Base-by-base conservation (phyloP, 2,113 vertebrate genomes). In the Epinephelus moara region DNA sequence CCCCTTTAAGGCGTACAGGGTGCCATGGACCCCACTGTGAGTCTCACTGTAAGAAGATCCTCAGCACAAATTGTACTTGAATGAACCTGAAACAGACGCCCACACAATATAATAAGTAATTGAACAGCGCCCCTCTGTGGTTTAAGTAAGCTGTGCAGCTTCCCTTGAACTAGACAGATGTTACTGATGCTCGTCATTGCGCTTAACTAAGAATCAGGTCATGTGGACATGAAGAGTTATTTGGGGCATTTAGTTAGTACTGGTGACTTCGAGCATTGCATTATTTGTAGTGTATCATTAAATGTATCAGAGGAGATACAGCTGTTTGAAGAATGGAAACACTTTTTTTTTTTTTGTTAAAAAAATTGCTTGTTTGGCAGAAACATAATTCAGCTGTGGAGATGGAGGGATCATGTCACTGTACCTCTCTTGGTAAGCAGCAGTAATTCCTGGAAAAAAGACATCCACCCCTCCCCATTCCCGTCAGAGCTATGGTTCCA, bases 121-220 rank as follows among this genome's bases (percentile, higher is more conserved):
- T 50, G 45, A 63, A 75, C 60, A 88, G 64, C 75, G 66, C 86
- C 89, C 6, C 85, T 2, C 4, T 42, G 89, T 89, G 88, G 86
- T 73, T 11, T 0, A 17, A 57, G 57, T 11, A 6, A 40, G 33
- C 6, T 0, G n/a, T 61, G 64, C 72, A 80, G 27, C 13, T 27
- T 23, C 47, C 49, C 25, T 21, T 25, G 19, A 33, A 59, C 18
- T 4, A 13, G 30, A n/a, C 61, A 30, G 1, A 66, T 10, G 40
- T 33, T 18, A 15, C 19, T 8, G 11, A 64, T 69, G 62, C 40
- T 15, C 45, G 64, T 23, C 19, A 50, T 50, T 27, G n/a, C 17
- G 18, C 0, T 10, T 2, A 30, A 40, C 52, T 62, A 21, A 67
- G 27, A 63, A 61, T 57, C 47, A 37, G 49, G 61, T 57, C 68